phyloP scores from a whole-genome alignment of 2,113 vertebrate species.

The Phylloscopus whistleri region DNA sequence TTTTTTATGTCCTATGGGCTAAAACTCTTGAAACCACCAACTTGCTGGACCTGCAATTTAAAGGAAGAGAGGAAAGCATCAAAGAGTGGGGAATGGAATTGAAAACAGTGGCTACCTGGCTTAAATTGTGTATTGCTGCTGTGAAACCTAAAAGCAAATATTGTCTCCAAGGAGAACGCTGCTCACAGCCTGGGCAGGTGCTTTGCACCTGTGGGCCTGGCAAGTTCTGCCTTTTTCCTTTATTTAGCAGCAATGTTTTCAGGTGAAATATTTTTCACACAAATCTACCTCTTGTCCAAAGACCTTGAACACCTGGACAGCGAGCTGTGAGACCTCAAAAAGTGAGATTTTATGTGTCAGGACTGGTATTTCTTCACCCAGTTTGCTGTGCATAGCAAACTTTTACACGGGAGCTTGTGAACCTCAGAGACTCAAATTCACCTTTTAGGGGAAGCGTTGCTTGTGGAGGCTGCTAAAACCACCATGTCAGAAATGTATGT shows the following conservation, averaged over 20 bases:
- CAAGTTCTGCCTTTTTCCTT: neutral
- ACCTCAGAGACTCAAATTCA: neutral
- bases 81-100: neutral
- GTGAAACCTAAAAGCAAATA: neutral
- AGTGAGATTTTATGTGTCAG: neutral
- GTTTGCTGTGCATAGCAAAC: neutral
- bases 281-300: fast-evolving
- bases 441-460: neutral
- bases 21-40: neutral
- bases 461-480: neutral
- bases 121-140: neutral
- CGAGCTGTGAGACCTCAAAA: neutral
- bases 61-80: neutral
- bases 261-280: neutral
- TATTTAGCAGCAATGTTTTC: neutral
- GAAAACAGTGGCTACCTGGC: neutral
- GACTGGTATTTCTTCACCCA: neutral
- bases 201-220: neutral
- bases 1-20: neutral
- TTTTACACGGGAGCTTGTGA: fast-evolving
- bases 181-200: neutral
- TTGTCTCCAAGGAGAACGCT: neutral
- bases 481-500: neutral
- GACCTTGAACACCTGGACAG: neutral
- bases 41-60: neutral